Evolutionary conservation across 2,888 invertebrate genomes (phyloP), one percentile per base, ranked within the genome.

Genomic region (Cheilosia impressa): DNA sequence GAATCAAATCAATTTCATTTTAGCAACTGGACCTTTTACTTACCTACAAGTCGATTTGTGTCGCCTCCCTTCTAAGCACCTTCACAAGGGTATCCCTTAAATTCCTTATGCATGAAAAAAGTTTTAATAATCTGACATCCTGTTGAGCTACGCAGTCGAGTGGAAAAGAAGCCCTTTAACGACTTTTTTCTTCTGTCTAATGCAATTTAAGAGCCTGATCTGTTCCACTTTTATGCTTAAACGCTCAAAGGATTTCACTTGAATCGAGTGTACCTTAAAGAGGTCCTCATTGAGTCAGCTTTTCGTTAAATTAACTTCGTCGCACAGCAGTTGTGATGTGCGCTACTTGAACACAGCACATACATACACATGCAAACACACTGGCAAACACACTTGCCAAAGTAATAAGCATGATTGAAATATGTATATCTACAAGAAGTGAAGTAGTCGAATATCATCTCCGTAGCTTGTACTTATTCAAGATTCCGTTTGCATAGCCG

Each of bases 271-370:
- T 43, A 41, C 24, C 52, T 65, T 62, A 55, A 68, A 78, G 76
- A 55, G 69, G 53, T 63, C 52, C 79, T 79, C 57, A 69, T 75
- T 62, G 58, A 84, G 69, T 79, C 69, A 63, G 79, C 69, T 79
- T 79, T 65, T 75, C 73, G 68, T 84, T 65, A 79, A 84, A 84
- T 75, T 84, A 79, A 73, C 82, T 77, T 66, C 69, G 57, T 73
- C 73, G 52, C 68, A 78, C 62, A 73, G 79, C 69, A 66, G 47
- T 17, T 6, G 17, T 47, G n/a, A 45, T 45, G n/a, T 17, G 6
- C 58, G 47, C 60, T 9, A 17, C 45, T 53, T 47, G 22, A 58
- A n/a, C 15, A 45, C 19, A 24, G n/a, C 22, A 15, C 34, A 57
- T 53, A 6, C 9, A 66, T 24, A 79, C 22, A 13, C 31, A 9